These are phyloP conservation scores for Andrena trimmerana DNA, from an alignment of 2,888 invertebrate species.

Conservation along the genomic window DNA sequence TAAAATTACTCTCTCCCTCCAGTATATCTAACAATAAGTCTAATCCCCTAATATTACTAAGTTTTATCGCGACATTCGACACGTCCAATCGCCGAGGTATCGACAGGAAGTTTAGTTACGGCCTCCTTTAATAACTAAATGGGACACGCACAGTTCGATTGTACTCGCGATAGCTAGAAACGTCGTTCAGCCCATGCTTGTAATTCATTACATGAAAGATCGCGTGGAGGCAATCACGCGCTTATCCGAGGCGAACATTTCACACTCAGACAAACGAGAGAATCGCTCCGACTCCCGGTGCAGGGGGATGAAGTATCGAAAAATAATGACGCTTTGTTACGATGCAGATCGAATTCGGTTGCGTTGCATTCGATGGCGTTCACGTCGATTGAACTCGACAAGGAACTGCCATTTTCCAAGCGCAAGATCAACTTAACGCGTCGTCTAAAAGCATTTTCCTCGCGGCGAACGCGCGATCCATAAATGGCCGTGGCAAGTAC, in stretches of 20 bases:
- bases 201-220: not conserved
- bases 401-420: not conserved
- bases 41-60: not conserved
- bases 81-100: not conserved
- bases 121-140: not conserved
- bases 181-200: not conserved
- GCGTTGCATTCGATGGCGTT: not conserved
- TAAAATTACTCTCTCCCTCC: not conserved
- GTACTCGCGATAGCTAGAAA: too few species aligned
- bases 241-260: not conserved
- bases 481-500: slow-evolving; percentile 2
- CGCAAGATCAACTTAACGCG: slow-evolving; percentile 1
- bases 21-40: not conserved
- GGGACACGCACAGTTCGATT: too few species aligned
- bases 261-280: not conserved
- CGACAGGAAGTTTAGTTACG: not conserved
- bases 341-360: not conserved
- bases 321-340: not conserved
- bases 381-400: not conserved
- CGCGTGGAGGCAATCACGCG: not conserved
- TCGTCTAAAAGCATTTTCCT: slow-evolving; percentile 8
- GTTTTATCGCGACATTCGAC: not conserved
- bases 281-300: not conserved
- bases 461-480: not conserved
- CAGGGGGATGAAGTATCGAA: not conserved